phyloP scores from a whole-genome alignment of 2,888 invertebrate species.

The Anagyrus pseudococci region DNA sequence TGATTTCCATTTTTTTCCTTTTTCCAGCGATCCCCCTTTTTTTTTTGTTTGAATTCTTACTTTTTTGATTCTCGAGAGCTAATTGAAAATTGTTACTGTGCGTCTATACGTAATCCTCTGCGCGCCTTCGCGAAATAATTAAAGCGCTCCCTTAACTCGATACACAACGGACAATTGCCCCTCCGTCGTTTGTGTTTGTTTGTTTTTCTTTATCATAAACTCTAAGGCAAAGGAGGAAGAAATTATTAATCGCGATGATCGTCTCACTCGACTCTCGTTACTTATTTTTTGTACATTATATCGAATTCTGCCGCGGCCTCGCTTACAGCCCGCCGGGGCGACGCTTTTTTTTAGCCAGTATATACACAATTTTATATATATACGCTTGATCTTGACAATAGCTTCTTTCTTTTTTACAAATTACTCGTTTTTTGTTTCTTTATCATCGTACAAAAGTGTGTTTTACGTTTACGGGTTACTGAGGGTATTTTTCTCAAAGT shows the following conservation, averaged over 20 bases:
- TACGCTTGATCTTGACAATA: too few relatives aligned
- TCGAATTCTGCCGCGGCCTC: not conserved
- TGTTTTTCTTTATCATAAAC: slow-evolving; percentile 13
- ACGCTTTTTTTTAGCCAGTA: slow-evolving; percentile 16
- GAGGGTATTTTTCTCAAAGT: too few relatives aligned
- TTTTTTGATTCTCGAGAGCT: slow-evolving; percentile 18
- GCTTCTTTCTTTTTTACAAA: too few relatives aligned
- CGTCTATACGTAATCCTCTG: too few relatives aligned
- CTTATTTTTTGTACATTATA: not conserved
- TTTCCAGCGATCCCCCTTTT: not conserved
- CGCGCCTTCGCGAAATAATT: slow-evolving; percentile 29
- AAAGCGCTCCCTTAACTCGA: too few relatives aligned
- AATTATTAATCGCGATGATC: slow-evolving; percentile 14
- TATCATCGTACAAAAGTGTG: too few relatives aligned
- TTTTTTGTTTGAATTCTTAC: not conserved
- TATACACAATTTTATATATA: too few relatives aligned
- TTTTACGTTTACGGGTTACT: too few relatives aligned
- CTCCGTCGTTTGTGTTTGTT: too few relatives aligned
- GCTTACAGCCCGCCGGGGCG: slow-evolving; percentile 17
- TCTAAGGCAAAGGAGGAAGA: slow-evolving; percentile 35
- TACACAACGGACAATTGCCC: too few relatives aligned
- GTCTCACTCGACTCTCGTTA: not conserved
- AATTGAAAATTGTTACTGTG: slow-evolving; percentile 1
- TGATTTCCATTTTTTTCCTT: not conserved
- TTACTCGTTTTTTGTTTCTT: too few relatives aligned